These are phyloP conservation scores for Leptopilina boulardi DNA, from an alignment of 1,140 invertebrate species.

Conservation along the genomic window DNA sequence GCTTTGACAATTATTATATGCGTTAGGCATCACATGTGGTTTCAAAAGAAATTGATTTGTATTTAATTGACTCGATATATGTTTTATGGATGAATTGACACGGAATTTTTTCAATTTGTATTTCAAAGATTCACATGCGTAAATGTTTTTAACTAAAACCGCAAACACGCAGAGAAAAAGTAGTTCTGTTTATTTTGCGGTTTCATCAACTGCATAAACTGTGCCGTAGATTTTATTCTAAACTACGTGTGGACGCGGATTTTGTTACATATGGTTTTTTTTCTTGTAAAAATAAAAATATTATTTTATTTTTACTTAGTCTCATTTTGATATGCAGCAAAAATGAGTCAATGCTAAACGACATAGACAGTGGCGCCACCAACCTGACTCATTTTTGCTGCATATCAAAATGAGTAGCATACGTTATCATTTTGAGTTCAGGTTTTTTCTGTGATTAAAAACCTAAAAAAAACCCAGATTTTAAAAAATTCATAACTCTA, in stretches of 20 bases:
- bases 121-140: not conserved
- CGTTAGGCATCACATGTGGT: not conserved
- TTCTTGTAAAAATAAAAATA: too few relatives aligned
- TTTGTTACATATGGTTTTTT: not conserved
- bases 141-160: not conserved
- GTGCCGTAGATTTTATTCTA: not conserved
- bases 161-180: not conserved
- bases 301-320: too few relatives aligned
- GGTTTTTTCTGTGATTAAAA: too few relatives aligned
- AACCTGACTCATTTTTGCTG: too few relatives aligned
- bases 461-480: too few relatives aligned
- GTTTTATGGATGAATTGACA: conserved; percentile 7
- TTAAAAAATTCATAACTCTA: too few relatives aligned
- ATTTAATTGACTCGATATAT: conserved; percentile 10
- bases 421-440: too few relatives aligned
- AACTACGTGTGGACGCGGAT: not conserved
- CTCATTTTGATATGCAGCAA: too few relatives aligned
- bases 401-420: too few relatives aligned
- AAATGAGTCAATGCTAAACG: too few relatives aligned
- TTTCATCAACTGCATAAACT: not conserved
- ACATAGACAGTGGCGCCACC: too few relatives aligned
- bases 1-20: not conserved
- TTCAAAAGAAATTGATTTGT: not conserved
- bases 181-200: conserved; percentile 3
- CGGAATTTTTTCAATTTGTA: not conserved